Conservation (phyloP, 2,797 vertebrate species). For the Emys orbicularis region DNA sequence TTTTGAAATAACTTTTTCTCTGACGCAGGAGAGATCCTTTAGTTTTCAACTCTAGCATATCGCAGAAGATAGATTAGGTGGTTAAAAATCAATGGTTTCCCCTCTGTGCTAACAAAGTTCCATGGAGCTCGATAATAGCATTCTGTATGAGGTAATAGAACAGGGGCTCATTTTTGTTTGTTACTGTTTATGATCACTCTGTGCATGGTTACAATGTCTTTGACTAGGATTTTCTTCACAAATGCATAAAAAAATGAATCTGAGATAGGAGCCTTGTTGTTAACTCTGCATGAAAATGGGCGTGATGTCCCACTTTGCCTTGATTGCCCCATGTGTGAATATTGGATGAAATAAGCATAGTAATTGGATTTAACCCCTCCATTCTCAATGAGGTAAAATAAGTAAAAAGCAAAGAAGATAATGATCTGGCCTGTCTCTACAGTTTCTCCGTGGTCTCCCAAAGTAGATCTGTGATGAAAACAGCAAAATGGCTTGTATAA, state of each 20-base stretch:
- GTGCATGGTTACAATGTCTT: neutral
- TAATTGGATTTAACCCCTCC: slow-evolving; percentile 13
- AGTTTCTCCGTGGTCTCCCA: neutral
- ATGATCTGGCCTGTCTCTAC: neutral
- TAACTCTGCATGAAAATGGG: neutral
- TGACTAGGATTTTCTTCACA: slow-evolving; percentile 37
- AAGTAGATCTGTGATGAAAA: neutral
- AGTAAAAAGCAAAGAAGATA: neutral
- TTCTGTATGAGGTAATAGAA: slow-evolving; percentile 35
- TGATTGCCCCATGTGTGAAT: neutral
- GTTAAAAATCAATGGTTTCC: slow-evolving; percentile 20
- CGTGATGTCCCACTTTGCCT: slow-evolving; percentile 42
- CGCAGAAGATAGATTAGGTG: neutral
- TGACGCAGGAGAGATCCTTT: neutral
- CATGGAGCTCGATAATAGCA: neutral
- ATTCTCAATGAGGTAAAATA: neutral
- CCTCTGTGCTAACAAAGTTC: neutral
- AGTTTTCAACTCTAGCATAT: neutral
- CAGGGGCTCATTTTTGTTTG: neutral
- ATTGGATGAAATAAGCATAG: neutral
- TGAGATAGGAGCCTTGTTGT: neutral
- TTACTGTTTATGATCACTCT: slow-evolving; percentile 35
- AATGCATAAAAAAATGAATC: slow-evolving; percentile 7
- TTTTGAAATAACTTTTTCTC: neutral
- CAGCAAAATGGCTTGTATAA: neutral